phyloP scores from a whole-genome alignment of 2,888 invertebrate genomes.

The Autographa pulchrina region DNA sequence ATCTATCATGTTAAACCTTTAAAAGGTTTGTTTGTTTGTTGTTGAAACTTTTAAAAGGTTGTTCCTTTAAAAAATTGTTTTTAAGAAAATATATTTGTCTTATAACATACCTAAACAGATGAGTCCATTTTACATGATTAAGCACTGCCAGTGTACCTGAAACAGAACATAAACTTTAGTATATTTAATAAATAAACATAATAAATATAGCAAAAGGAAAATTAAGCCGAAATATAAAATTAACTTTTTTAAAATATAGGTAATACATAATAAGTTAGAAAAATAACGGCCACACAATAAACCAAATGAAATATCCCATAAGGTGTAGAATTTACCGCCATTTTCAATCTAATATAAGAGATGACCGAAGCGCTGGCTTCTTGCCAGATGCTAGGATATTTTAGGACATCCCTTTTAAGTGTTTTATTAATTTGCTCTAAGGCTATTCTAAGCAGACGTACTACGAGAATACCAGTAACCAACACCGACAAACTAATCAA shows the following conservation, averaged over 20 bases:
- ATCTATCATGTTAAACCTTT: no score
- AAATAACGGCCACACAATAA: conserved; percentile 20
- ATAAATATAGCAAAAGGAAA: background rate
- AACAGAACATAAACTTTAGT: conserved; percentile 21
- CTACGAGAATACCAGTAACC: conserved; percentile 58
- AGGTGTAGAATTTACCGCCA: conserved; percentile 60
- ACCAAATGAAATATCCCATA: conserved; percentile 52
- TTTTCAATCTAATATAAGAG: conserved; percentile 74
- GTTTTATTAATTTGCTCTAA: conserved; percentile 87
- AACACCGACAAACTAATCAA: conserved; percentile 31
- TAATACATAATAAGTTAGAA: conserved; percentile 38
- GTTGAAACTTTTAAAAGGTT: no score
- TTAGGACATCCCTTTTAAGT: conserved; percentile 84
- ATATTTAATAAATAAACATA: background rate
- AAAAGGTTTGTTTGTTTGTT: no score
- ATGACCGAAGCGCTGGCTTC: conserved; percentile 77
- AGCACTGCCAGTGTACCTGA: conserved; percentile 39
- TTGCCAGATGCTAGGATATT: conserved; percentile 80
- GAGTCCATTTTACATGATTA: conserved; percentile 27
- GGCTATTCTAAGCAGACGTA: conserved; percentile 76
- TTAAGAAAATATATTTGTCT: background rate
- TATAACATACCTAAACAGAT: conserved; percentile 47
- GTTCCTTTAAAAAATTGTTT: no score
- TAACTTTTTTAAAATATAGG: background rate
- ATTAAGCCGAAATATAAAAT: background rate